Base-by-base conservation (phyloP, 2,797 vertebrate species). In the Gouania willdenowi region DNA sequence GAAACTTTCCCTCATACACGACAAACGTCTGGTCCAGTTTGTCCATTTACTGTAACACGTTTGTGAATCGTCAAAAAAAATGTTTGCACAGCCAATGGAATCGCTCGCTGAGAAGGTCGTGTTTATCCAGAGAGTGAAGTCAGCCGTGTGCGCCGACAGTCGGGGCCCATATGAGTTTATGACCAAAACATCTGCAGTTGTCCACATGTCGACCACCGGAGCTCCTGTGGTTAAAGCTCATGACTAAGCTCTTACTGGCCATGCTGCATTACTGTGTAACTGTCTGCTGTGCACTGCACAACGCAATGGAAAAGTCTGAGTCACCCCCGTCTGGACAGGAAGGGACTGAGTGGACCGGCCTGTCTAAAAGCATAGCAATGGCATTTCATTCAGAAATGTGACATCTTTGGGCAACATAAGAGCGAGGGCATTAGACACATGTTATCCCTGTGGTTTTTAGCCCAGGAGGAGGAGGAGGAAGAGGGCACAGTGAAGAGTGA, bases 281-380 rank as follows among this genome's bases (percentile, higher is more conserved):
- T 23, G 75, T 82, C 74, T 78, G 73, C n/a, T 20, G 41, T 34
- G 65, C 50, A 17, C 42, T 59, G 2, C 22, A 40, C 30, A 13
- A 66, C 51, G 72, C 58, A 77, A 77, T 74, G 84, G 83, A 87
- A 83, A 84, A 71, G 29, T 60, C 60, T 80, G 82, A 85, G 69
- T 90, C 85, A 87, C 63, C 33, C 25, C 26, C 1, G 86, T 86
- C 85, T 87, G 87, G 80, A 83, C 75, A 72, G 78, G 81, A 87
- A 76, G 38, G 68, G 81, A 68, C 71, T 61, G 67, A 77, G 70
- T 45, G 56, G 72, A 70, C 68, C 1, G 48, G 48, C 35, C 71
- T 41, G 75, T 63, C 72, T 74, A 68, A 67, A 33, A 37, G 71
- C 81, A 64, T 34, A 72, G 52, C 70, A 54, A 16, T 52, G 69